These are phyloP conservation scores for Esox masquinongy DNA, from an alignment of 2,797 vertebrate species.

Conservation along the genomic window DNA sequence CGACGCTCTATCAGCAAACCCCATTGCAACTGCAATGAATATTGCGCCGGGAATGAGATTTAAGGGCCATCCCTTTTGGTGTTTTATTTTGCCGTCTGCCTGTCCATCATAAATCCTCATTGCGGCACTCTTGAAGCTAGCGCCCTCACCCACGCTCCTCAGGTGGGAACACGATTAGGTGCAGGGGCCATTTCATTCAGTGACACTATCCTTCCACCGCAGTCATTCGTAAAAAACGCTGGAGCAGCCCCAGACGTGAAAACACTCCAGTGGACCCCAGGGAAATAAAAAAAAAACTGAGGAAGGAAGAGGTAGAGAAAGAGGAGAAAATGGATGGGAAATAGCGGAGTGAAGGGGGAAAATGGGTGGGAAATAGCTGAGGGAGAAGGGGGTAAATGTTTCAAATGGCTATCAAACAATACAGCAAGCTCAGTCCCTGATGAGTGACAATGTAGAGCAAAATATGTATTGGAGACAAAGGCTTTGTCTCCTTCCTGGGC, in stretches of 20 bases:
- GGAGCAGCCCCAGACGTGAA: conserved; percentile 64
- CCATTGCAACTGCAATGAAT: conserved; percentile 80
- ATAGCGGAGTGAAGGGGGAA: conserved; percentile 7
- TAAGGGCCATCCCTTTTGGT: conserved; percentile 79
- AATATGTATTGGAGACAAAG: conserved; percentile 85
- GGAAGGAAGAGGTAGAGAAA: conserved; percentile 49
- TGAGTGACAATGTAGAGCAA: conserved; percentile 78
- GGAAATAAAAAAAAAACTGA: conserved; percentile 65
- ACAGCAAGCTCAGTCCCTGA: conserved; percentile 67
- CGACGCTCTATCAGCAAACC: conserved; percentile 70
- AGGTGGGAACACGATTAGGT: conserved; percentile 83
- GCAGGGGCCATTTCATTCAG: conserved; percentile 78
- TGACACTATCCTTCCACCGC: conserved; percentile 72
- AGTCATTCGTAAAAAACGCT: conserved; percentile 65
- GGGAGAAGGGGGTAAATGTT: conserved; percentile 31
- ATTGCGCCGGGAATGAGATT: conserved; percentile 79
- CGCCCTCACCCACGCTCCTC: conserved; percentile 65
- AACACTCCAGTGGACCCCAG: conserved; percentile 61
- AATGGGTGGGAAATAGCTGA: no score
- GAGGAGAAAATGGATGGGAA: conserved; percentile 52
- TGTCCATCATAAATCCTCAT: conserved; percentile 83
- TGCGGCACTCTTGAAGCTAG: conserved; percentile 68
- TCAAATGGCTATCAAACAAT: conserved; percentile 69
- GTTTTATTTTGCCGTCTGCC: conserved; percentile 81
- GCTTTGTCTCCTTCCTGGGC: conserved; percentile 82